Evolutionary conservation across 2,113 vertebrate genomes (phyloP).

Genomic region (Copsychus sechellarum): DNA sequence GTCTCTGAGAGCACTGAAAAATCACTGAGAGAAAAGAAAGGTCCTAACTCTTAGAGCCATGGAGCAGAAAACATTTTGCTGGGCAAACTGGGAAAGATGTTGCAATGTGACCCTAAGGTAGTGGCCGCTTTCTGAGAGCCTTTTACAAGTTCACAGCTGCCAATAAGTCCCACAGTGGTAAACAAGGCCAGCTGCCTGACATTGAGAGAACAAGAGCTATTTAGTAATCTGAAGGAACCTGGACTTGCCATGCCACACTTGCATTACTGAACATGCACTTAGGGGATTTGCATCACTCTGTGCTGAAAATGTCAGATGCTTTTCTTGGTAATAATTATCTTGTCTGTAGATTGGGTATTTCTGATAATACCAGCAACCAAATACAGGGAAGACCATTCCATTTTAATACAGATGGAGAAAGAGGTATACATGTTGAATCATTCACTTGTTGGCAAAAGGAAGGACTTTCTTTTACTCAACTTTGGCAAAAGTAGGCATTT

Average conservation of each 20-base stretch:
- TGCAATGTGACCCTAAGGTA: neutral
- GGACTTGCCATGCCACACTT: neutral
- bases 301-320: neutral
- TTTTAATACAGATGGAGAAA: neutral
- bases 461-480: neutral
- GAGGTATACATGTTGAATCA: neutral
- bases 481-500: slow-evolving; percentile 1
- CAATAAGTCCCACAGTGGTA: neutral
- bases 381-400: neutral
- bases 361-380: neutral
- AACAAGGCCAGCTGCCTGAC: neutral
- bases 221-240: neutral
- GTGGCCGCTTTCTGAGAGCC: neutral
- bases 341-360: neutral
- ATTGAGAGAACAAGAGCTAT: neutral
- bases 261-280: neutral
- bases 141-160: neutral
- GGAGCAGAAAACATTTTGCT: neutral
- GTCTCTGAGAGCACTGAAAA: neutral
- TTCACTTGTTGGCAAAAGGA: neutral
- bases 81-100: neutral
- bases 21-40: neutral
- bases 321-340: neutral
- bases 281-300: neutral
- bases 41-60: neutral